Base-by-base conservation (phyloP, 2,113 vertebrate genomes). In the Bungarus multicinctus region DNA sequence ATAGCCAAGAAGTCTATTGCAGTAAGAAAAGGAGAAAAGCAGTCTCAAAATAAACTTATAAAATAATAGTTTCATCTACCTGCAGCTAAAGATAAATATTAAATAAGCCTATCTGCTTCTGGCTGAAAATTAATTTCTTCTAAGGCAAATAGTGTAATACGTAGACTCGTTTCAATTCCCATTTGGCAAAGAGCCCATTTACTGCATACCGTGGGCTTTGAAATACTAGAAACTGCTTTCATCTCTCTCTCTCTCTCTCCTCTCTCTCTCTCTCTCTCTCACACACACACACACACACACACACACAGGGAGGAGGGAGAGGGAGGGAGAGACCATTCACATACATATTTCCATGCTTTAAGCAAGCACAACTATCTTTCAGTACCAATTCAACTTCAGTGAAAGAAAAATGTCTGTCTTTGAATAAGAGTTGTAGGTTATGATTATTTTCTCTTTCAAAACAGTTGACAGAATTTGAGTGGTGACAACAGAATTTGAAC, bases 1-100 rank as follows among this genome's bases (percentile, higher is more conserved):
- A 34, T 1, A 10, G 45, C 96, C 27, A 95, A 97, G 91, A 57
- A 50, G 47, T 91, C 96, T 57, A 90, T 27, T 64, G 87, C 16
- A n/a, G 50, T 50, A 87, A 52, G 45, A 87, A 50, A 87, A 50
- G 12, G 5, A 22, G 14, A 34, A 57, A 89, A 85, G 39, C 88
- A 58, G 47, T 34, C 58, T 89, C 96, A 98, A 97, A 97, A 97
- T 96, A 96, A 95, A 96, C 95, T 95, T 95, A 96, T 97, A 96
- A 97, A 97, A 98, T 97, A 98, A 98, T 97, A 97, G 97, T 97
- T 97, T 97, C 97, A 97, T 98, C 96, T 97, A 98, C 97, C 97
- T 95, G 96, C 95, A 96, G 97, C 97, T 97, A 95, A 98, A 98
- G 97, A 98, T 97, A 98, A 98, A 98, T 98, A 98, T 98, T 98